Evolutionary conservation across 2,888 invertebrate species (phyloP).

Genomic region (Sesia bembeciformis): DNA sequence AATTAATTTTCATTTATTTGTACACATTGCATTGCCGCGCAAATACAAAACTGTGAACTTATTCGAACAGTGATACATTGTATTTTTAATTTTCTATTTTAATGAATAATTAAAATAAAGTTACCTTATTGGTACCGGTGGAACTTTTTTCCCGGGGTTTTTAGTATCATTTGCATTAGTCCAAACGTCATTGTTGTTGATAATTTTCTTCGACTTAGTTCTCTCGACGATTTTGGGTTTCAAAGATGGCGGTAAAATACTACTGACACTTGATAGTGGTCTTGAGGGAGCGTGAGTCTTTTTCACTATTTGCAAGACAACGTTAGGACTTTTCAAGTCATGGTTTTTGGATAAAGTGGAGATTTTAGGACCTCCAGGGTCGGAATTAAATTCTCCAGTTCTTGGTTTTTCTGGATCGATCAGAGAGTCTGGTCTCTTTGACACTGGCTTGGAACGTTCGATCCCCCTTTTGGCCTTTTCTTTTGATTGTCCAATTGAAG

Average conservation of each 20-base stretch:
- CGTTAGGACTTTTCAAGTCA: constrained; percentile 39
- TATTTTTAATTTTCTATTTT: no score
- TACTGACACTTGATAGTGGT: constrained; percentile 19
- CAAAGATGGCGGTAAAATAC: constrained; percentile 47
- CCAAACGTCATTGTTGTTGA: constrained; percentile 66
- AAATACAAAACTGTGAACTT: no score
- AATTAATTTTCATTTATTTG: no score
- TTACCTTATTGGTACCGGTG: constrained; percentile 39
- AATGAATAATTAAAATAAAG: constrained; percentile 7
- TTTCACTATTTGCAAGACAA: constrained; percentile 56
- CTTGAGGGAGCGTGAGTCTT: constrained; percentile 34
- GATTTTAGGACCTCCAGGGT: neutral
- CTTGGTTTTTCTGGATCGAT: constrained; percentile 39
- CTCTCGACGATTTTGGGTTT: constrained; percentile 40
- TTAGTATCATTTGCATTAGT: constrained; percentile 41
- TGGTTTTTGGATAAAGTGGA: constrained; percentile 17
- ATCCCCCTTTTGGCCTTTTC: constrained; percentile 23
- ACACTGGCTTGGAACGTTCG: constrained; percentile 23
- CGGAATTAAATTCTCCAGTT: neutral
- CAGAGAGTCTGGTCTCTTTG: constrained; percentile 32
- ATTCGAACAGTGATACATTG: no score
- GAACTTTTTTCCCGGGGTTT: constrained; percentile 28
- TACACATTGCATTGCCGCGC: no score
- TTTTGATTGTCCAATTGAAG: constrained; percentile 19
- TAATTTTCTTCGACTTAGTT: constrained; percentile 45